These are phyloP conservation scores for Cyclina sinensis DNA, from an alignment of 1,140 invertebrate genomes.

Conservation along the genomic window DNA sequence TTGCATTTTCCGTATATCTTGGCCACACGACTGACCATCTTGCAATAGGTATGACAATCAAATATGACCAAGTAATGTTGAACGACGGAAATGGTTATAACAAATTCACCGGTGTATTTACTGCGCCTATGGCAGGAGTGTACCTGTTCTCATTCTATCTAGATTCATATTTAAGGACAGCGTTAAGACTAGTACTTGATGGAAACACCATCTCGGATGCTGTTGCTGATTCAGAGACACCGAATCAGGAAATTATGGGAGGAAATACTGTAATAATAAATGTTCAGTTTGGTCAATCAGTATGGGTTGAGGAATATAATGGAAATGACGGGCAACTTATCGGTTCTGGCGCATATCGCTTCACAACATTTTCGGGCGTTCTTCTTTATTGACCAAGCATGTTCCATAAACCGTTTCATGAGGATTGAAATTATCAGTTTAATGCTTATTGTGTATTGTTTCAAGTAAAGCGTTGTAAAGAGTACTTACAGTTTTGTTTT, in stretches of 20 bases:
- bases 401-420: too few relatives aligned
- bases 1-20: constrained; percentile 31
- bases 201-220: neutral
- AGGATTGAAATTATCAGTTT: too few relatives aligned
- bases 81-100: constrained; percentile 35
- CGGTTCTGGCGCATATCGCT: neutral
- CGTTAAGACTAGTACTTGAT: neutral
- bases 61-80: neutral
- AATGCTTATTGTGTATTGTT: too few relatives aligned
- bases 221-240: neutral
- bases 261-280: neutral
- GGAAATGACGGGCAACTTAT: neutral
- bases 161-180: neutral
- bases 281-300: neutral
- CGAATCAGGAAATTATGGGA: neutral
- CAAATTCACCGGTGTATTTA: neutral
- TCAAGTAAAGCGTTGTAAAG: too few relatives aligned
- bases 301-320: constrained; percentile 26
- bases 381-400: neutral
- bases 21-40: neutral
- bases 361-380: neutral
- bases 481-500: too few relatives aligned
- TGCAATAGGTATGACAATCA: neutral
- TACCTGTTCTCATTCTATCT: constrained; percentile 1
- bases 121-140: neutral